These are phyloP conservation scores for Catharus bicknelli DNA, from an alignment of 2,113 vertebrate genomes.

Conservation along the genomic window DNA sequence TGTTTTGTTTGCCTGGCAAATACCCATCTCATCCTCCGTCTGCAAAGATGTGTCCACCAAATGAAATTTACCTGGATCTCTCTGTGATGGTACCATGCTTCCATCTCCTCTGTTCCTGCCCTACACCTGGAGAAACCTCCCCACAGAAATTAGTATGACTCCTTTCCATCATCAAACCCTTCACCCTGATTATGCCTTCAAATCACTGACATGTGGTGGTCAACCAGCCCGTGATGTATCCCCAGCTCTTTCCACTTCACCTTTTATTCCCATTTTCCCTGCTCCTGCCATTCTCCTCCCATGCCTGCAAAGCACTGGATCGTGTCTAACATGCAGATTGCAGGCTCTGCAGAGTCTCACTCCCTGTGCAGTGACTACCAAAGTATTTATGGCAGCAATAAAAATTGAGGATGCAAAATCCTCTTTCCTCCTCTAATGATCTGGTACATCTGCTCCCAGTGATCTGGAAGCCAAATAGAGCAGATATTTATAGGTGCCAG, in stretches of 20 bases:
- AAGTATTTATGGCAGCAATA: neutral
- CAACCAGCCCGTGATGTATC: neutral
- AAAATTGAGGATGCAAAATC: slow-evolving; percentile 19
- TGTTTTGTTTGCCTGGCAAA: neutral
- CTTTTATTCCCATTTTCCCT: neutral
- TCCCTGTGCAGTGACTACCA: neutral
- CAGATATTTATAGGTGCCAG: slow-evolving; percentile 22
- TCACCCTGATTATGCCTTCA: neutral
- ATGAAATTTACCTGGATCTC: neutral
- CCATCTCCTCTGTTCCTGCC: neutral
- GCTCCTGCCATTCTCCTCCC: neutral
- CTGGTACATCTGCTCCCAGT: neutral
- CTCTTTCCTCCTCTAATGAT: neutral
- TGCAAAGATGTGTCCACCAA: neutral
- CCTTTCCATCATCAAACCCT: neutral
- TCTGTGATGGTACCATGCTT: neutral
- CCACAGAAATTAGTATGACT: neutral
- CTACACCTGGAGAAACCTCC: neutral
- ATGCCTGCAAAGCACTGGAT: neutral
- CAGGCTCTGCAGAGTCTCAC: neutral
- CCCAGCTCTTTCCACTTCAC: neutral
- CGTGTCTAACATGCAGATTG: neutral
- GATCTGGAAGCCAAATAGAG: slow-evolving; percentile 11
- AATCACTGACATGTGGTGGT: rapidly evolving
- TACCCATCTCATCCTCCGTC: neutral